phyloP scores from a whole-genome alignment of 1,140 invertebrate genomes.

The Macrotrachela quadricornifera region DNA sequence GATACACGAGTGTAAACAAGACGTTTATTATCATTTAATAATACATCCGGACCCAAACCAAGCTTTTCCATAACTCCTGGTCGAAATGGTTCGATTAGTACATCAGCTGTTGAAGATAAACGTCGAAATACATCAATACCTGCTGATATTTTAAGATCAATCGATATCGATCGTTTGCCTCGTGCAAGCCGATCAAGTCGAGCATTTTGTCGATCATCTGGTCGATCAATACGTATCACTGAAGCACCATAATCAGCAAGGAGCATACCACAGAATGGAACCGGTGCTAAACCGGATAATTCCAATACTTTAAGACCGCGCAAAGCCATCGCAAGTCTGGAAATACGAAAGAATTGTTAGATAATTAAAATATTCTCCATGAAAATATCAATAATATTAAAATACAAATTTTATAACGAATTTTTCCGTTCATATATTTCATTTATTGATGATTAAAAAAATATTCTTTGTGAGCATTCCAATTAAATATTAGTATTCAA shows the following conservation, averaged over 20 bases:
- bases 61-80: slow-evolving; percentile 80
- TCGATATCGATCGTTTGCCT: slow-evolving; percentile 58
- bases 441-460: too few species aligned
- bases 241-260: slow-evolving; percentile 80
- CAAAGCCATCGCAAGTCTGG: slow-evolving; percentile 44
- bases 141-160: slow-evolving; percentile 56
- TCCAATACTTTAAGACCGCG: slow-evolving; percentile 74
- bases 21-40: slow-evolving; percentile 50
- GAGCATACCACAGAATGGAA: slow-evolving; percentile 81
- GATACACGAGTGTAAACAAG: slow-evolving; percentile 78
- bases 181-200: slow-evolving; percentile 42
- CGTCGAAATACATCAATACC: slow-evolving; percentile 48
- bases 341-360: too few species aligned
- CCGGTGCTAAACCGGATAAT: slow-evolving; percentile 78
- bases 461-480: too few species aligned
- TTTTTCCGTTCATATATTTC: too few species aligned
- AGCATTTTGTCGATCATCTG: not conserved
- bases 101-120: slow-evolving; percentile 52
- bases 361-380: too few species aligned
- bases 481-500: too few species aligned
- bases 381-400: too few species aligned
- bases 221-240: slow-evolving; percentile 56
- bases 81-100: slow-evolving; percentile 77
- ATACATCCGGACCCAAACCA: slow-evolving; percentile 52
- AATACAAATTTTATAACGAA: too few species aligned